Base-by-base conservation (phyloP, 2,113 vertebrate genomes). In the Tursiops truncatus region DNA sequence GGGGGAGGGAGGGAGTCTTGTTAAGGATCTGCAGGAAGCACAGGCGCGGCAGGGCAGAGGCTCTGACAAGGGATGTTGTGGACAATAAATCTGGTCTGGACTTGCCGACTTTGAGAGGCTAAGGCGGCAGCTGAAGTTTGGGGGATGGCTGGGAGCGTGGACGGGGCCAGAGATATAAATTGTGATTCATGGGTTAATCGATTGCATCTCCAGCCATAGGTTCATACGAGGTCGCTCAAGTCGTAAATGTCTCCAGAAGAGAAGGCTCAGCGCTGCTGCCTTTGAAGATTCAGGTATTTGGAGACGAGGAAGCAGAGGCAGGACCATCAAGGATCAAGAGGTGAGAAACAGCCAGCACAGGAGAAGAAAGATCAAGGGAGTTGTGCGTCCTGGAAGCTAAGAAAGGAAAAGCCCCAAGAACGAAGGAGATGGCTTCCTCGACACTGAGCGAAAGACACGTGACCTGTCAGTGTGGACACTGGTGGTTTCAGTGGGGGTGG, bases 11-110 rank as follows among this genome's bases (percentile, higher is more conserved):
- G 33, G 31, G 14, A 47, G 90, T 25, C 10, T 1, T 5, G 5
- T 0, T 0, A 3, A 47, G 4, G 25, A 25, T 28, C n/a, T 9
- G 15, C 18, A 23, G 26, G 53, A 6, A 65, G 36, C 36, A 9
- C 1, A 38, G 60, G 13, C 25, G 2, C 9, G 21, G 28, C 1
- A 4, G 13, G 58, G 33, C 53, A 20, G 38, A 63, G 53, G 1
- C 21, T 28, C 58, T 6, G 28, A 33, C 21, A 28, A 50, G 65
- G 47, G 56, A 28, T 26, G 62, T 17, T 10, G 14, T 26, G 23
- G 31, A 80, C 38, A 36, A 62, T 23, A 77, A 85, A 63, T 38
- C 85, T 76, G 17, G 2, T 58, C 20, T 47, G 41, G 41, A 62
- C 2, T 5, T 36, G 44, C 18, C 18, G 20, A 60, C 65, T 62